These are phyloP conservation scores for Malurus leucopterus DNA, from an alignment of 2,797 vertebrate species.

Conservation along the genomic window DNA sequence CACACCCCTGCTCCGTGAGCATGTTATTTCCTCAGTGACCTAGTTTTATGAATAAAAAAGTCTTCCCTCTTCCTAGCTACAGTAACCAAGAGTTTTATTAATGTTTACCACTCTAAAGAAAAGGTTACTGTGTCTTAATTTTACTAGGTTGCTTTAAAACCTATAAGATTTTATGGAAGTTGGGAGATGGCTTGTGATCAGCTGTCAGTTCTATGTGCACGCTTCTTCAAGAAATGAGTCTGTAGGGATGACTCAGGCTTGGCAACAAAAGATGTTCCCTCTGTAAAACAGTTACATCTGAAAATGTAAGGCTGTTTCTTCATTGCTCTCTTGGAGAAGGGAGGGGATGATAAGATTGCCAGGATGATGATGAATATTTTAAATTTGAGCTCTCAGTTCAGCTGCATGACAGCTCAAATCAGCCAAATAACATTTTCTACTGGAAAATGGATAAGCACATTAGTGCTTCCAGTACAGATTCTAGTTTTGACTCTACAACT, in stretches of 20 bases:
- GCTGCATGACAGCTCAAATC: not conserved
- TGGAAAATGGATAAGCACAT: not conserved
- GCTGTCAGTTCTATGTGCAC: conserved; percentile 27
- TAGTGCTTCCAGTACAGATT: not conserved
- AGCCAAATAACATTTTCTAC: conserved; percentile 15
- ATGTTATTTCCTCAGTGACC: not conserved
- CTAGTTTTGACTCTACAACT: not conserved
- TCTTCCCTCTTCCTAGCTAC: not conserved
- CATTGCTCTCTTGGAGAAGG: not conserved
- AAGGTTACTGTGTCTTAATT: conserved; percentile 50
- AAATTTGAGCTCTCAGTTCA: conserved; percentile 28
- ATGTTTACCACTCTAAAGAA: not conserved
- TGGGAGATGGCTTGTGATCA: conserved; percentile 23
- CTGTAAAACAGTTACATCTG: conserved; percentile 40
- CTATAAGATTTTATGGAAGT: not conserved
- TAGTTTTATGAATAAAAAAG: conserved; percentile 20
- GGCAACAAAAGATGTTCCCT: conserved; percentile 57
- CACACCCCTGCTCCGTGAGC: not conserved
- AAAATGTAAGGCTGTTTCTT: conserved; percentile 33
- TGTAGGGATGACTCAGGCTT: conserved; percentile 55
- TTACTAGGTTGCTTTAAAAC: conserved; percentile 43
- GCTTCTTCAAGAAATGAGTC: conserved; percentile 35
- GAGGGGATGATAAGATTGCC: not conserved
- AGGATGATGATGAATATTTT: conserved; percentile 45
- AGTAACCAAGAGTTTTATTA: conserved; percentile 7